Evolutionary conservation across 2,888 invertebrate genomes (phyloP), one percentile per base, ranked within the genome.

Genomic region (Drosophila phalerata): DNA sequence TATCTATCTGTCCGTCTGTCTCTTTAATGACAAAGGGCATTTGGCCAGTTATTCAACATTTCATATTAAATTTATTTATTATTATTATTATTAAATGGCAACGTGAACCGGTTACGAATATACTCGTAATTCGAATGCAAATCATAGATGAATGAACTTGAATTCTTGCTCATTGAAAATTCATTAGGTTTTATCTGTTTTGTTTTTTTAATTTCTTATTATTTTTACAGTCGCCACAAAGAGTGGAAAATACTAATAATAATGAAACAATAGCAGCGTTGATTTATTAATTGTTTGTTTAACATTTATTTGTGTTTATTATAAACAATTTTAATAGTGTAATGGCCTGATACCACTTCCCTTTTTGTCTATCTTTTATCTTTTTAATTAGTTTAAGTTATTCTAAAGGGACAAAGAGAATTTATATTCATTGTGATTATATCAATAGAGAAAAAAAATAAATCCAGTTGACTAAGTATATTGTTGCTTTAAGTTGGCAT

Each of bases 111-210:
- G 77, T 78, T 78, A 11, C n/a, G 32, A 15, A n/a, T 22, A 37
- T 43, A 34, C 34, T 34, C 34, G 34, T 13, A 37, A 32, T 43
- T 55, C 40, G 48, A 58, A 70, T 63, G 61, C 58, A 68, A 84
- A 88, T 71, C 69, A 64, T 60, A 57, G 65, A 68, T 72, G 75
- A 79, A 71, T 82, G 82, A 88, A 86, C 88, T 88, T 85, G 86
- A 86, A 76, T 82, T 84, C 76, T 70, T 56, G 73, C 74, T 72
- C 82, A 82, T 82, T 88, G 73, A 56, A 82, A 88, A 86, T 86
- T 88, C 88, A 86, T 86, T 88, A 81, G 86, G 73, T 85, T 84
- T 84, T 84, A 84, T 85, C 80, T 72, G 53, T 73, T 75, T 48
- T 9, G n/a, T 28, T 48, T 48, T 17, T 10, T 30, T 32, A 32